Conservation (phyloP, 2,888 invertebrate species). For the Andricus curvator region DNA sequence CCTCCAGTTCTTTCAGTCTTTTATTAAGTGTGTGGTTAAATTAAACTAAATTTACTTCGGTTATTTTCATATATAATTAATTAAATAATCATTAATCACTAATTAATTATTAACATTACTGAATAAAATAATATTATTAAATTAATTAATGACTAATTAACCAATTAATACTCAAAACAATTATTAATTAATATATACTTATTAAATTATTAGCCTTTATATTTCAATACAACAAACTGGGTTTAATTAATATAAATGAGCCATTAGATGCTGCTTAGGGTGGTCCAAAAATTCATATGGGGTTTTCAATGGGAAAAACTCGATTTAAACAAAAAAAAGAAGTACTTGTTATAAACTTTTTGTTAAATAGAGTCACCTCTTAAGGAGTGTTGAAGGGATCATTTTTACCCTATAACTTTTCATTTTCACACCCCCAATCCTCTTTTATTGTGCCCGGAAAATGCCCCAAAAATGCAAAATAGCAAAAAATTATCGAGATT, state of each 20-base stretch:
- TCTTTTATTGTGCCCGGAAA: too few species aligned
- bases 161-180: background rate
- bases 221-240: constrained; percentile 1
- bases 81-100: constrained; percentile 1
- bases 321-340: too few species aligned
- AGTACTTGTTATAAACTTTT: too few species aligned
- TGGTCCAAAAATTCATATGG: too few species aligned
- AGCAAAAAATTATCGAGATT: too few species aligned
- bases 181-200: constrained; percentile 7
- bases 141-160: background rate
- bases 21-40: constrained; percentile 37
- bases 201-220: background rate
- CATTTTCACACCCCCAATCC: too few species aligned
- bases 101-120: background rate
- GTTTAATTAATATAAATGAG: constrained; percentile 65
- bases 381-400: too few species aligned
- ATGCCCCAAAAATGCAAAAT: too few species aligned
- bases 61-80: constrained; percentile 48
- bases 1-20: constrained; percentile 11
- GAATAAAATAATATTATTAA: background rate
- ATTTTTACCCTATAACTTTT: too few species aligned
- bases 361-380: too few species aligned
- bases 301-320: too few species aligned
- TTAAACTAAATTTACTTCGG: constrained; percentile 49
- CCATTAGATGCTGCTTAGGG: constrained; percentile 46